Evolutionary conservation across 2,888 invertebrate genomes (phyloP).

Genomic region (Amiota communis): DNA sequence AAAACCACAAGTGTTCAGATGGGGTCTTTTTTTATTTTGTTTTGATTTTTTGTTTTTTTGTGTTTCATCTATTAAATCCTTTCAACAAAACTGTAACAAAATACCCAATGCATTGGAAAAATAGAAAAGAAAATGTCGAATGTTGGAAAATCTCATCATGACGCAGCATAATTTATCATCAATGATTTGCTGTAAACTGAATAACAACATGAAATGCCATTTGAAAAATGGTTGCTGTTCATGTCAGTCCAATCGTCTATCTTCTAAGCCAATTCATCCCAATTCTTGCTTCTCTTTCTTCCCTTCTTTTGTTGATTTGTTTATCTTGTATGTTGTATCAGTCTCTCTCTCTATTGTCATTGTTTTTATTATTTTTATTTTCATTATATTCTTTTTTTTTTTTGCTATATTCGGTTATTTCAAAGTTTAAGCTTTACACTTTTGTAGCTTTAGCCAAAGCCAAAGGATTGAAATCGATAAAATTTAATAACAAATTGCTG

Average conservation of each 20-base stretch:
- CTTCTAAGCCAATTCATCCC: too few relatives aligned
- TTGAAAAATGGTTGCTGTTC: constrained; percentile 13
- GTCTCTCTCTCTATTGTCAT: too few relatives aligned
- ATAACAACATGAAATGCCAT: background rate
- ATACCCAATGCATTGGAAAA: background rate
- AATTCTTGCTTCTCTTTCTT: background rate
- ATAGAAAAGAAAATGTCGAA: too few relatives aligned
- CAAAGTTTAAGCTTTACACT: background rate
- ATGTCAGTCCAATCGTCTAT: background rate
- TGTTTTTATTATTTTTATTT: background rate
- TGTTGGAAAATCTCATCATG: constrained; percentile 8
- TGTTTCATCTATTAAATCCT: background rate
- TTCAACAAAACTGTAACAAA: background rate
- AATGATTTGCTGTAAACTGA: background rate
- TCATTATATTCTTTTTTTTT: background rate
- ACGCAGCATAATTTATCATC: constrained; percentile 8
- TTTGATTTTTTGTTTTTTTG: too few relatives aligned
- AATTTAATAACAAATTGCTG: constrained; percentile 29
- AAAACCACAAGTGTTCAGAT: too few relatives aligned
- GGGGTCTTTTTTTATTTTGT: too few relatives aligned
- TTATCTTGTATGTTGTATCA: background rate
- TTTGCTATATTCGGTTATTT: background rate
- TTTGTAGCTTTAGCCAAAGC: background rate
- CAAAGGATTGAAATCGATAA: constrained; percentile 15
- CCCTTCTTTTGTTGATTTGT: background rate